Percentiles rank a stretch among this genome's conserved stretches.
Evolutionary conservation across 2,888 invertebrate species (phyloP).

Genomic region (Catocala fraxini): DNA sequence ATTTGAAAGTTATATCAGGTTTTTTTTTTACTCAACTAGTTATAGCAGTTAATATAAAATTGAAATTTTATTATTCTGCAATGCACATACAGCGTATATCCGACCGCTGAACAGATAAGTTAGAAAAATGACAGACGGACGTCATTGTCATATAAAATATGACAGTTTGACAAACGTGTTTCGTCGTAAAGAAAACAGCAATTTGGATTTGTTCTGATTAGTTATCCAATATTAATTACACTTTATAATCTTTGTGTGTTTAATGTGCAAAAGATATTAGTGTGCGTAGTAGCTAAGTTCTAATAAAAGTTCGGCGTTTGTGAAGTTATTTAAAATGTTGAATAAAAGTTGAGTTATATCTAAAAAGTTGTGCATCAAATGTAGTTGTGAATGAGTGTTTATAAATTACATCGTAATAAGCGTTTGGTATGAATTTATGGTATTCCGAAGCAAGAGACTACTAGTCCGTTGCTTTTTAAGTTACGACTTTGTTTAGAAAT

Average conservation of each 20-base stretch:
- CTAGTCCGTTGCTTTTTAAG: no score
- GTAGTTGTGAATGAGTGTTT: conserved; percentile 10
- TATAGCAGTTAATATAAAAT: no score
- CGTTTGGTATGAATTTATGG: neutral
- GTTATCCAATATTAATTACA: conserved; percentile 27
- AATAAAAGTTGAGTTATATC: conserved; percentile 26
- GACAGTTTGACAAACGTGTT: conserved; percentile 45
- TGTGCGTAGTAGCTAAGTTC: neutral
- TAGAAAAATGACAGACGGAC: neutral
- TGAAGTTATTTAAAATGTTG: conserved; percentile 27
- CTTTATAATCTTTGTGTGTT: conserved; percentile 4
- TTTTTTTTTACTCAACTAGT: no score
- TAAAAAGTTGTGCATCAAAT: conserved; percentile 14
- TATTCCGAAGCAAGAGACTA: no score
- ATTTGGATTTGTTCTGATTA: conserved; percentile 17
- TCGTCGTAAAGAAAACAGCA: conserved; percentile 43
- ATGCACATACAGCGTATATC: neutral
- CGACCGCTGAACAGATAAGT: neutral
- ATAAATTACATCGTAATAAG: neutral
- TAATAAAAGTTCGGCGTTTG: conserved; percentile 25
- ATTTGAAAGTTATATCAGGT: no score
- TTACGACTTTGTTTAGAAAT: no score
- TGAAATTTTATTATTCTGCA: no score
- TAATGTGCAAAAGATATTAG: neutral
- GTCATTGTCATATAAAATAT: conserved; percentile 21